These are phyloP conservation scores for Octodon degus DNA, from an alignment of 2,113 vertebrate genomes.

Conservation along the genomic window DNA sequence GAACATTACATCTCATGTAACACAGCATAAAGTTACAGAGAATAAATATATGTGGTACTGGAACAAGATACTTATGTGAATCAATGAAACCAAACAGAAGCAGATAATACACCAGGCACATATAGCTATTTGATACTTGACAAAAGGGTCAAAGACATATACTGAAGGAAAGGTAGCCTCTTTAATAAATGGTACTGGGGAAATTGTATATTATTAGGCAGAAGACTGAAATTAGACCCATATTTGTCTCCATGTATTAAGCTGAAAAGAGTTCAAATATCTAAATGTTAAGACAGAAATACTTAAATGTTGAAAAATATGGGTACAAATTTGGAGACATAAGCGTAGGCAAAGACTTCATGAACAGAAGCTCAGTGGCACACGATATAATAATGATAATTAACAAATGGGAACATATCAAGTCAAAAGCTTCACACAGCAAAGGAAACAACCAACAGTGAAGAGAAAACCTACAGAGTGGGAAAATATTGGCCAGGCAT, in stretches of 20 bases:
- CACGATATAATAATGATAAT: neutral
- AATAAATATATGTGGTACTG: neutral
- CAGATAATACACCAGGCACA: neutral
- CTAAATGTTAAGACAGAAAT: neutral
- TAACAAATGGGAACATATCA: neutral
- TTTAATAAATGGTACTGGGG: too few species aligned
- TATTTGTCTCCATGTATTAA: neutral
- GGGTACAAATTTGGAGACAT: too few species aligned
- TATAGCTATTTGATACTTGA: too few species aligned
- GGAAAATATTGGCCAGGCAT: neutral
- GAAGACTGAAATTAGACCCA: neutral
- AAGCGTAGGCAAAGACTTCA: too few species aligned
- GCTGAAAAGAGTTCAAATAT: neutral
- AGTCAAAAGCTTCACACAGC: neutral
- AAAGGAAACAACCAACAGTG: neutral
- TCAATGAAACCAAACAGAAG: neutral
- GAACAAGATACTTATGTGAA: neutral
- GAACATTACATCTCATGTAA: too few species aligned
- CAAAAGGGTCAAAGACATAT: too few species aligned
- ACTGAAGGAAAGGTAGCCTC: too few species aligned
- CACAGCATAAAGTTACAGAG: neutral
- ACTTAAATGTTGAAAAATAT: too few species aligned
- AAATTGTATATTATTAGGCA: neutral
- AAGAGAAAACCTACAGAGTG: too few species aligned
- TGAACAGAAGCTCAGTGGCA: too few species aligned